These are phyloP conservation scores for Sebastolobus alascanus DNA, from an alignment of 2,797 vertebrate species.

Conservation along the genomic window DNA sequence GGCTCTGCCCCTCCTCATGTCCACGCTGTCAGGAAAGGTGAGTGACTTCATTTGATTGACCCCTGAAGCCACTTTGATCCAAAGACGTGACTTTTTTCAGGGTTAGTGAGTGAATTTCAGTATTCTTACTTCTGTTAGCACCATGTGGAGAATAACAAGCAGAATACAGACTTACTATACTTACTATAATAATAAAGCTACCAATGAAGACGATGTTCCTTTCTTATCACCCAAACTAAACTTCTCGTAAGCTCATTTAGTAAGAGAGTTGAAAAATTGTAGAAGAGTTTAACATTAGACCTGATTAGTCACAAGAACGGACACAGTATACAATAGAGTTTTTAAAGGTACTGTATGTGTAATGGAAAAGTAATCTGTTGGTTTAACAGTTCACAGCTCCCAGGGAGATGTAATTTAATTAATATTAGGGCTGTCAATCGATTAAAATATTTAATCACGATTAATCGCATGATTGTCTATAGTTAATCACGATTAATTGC, in stretches of 20 bases:
- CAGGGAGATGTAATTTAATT: neutral
- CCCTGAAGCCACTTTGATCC: neutral
- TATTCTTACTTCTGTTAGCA: neutral
- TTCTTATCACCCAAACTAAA: neutral
- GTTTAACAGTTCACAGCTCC: conserved; percentile 4
- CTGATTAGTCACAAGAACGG: neutral
- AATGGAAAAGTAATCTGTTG: neutral
- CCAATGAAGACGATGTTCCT: neutral
- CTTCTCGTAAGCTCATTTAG: neutral
- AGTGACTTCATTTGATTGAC: conserved; percentile 39
- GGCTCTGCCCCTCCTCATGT: conserved; percentile 92
- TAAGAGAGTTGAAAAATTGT: neutral
- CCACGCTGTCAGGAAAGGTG: conserved; percentile 95
- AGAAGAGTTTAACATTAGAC: neutral
- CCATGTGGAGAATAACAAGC: neutral
- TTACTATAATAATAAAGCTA: neutral
- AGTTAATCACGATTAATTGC: too few species aligned
- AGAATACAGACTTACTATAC: neutral
- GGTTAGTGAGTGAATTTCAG: neutral
- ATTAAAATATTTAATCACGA: too few species aligned
- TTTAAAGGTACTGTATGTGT: neutral
- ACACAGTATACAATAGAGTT: neutral
- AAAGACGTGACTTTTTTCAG: neutral
- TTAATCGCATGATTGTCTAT: too few species aligned
- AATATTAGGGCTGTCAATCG: too few species aligned